Conservation (phyloP, 2,797 vertebrate species). For the Brachyrhaphis roseni region DNA sequence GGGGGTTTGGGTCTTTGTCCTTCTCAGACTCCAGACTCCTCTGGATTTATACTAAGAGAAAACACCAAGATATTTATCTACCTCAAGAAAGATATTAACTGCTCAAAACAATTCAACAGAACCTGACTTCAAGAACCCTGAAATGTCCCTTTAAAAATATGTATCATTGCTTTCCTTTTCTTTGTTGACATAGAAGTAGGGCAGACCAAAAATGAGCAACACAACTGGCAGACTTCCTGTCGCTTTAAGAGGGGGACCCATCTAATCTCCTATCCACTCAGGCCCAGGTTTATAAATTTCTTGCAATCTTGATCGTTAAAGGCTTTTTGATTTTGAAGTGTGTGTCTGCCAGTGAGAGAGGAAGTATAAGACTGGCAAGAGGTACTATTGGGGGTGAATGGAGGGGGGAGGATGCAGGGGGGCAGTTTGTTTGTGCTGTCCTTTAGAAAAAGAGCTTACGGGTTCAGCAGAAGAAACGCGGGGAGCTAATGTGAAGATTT, state of each 20-base stretch:
- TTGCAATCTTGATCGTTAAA: constrained; percentile 90
- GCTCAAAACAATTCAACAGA: neutral
- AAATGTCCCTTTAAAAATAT: constrained; percentile 42
- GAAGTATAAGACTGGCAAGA: constrained; percentile 73
- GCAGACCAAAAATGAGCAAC: constrained; percentile 73
- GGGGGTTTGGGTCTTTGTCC: neutral
- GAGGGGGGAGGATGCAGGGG: constrained; percentile 29
- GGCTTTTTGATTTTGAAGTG: constrained; percentile 85
- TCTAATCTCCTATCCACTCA: constrained; percentile 88
- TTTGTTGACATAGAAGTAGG: constrained; percentile 79
- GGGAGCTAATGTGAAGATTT: constrained; percentile 98
- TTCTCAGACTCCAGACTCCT: neutral
- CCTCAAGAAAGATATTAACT: neutral
- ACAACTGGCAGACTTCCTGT: constrained; percentile 82
- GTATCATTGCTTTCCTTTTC: constrained; percentile 64
- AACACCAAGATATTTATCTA: neutral
- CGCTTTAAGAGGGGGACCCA: constrained; percentile 83
- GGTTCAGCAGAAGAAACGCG: constrained; percentile 93
- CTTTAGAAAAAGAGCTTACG: constrained; percentile 97
- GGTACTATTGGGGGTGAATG: constrained; percentile 67
- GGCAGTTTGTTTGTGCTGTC: constrained; percentile 91
- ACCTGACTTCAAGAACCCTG: constrained; percentile 14
- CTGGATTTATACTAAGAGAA: neutral
- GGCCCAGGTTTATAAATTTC: constrained; percentile 86
- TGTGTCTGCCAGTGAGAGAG: constrained; percentile 77